A percentile compares a stretch with the other conserved stretches of the same genome.
These are phyloP conservation scores for Macropodus opercularis DNA, from an alignment of 2,797 vertebrate species.

Conservation along the genomic window DNA sequence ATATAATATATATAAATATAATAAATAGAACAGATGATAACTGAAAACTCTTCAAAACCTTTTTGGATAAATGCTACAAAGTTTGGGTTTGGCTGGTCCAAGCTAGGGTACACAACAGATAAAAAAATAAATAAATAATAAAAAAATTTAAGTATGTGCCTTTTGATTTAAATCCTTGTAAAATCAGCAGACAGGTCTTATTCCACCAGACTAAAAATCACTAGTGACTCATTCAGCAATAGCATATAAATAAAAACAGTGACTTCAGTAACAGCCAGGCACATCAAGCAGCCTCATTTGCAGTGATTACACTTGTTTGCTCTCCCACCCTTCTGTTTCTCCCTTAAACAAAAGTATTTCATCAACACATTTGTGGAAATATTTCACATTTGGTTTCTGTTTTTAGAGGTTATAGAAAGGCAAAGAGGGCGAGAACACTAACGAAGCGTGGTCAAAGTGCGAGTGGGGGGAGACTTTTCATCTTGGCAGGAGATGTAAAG, in stretches of 20 bases:
- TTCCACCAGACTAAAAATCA: conserved; percentile 4
- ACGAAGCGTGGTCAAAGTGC: conserved; percentile 61
- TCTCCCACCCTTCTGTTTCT: background rate
- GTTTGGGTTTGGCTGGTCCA: too few species aligned
- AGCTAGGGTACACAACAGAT: too few species aligned
- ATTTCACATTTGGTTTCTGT: conserved; percentile 49
- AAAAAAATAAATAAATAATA: too few species aligned
- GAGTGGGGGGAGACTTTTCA: conserved; percentile 59
- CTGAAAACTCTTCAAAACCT: too few species aligned
- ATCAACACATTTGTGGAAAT: conserved; percentile 37
- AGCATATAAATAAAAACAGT: conserved; percentile 24
- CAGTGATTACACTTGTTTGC: conserved; percentile 40
- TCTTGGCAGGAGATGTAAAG: conserved; percentile 78
- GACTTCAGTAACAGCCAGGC: conserved; percentile 1
- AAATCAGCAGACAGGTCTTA: background rate
- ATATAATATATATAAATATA: too few species aligned
- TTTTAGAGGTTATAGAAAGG: conserved; percentile 48
- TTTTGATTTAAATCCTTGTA: conserved; percentile 6
- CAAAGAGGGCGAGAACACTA: conserved; percentile 38
- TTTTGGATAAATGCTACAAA: too few species aligned
- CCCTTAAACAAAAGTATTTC: conserved; percentile 35
- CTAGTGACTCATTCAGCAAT: conserved; percentile 24
- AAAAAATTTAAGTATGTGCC: too few species aligned
- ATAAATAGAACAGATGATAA: too few species aligned
- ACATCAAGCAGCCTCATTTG: conserved; percentile 27